Base-by-base conservation (phyloP, 2,888 invertebrate genomes). In the Eupithecia inturbata region DNA sequence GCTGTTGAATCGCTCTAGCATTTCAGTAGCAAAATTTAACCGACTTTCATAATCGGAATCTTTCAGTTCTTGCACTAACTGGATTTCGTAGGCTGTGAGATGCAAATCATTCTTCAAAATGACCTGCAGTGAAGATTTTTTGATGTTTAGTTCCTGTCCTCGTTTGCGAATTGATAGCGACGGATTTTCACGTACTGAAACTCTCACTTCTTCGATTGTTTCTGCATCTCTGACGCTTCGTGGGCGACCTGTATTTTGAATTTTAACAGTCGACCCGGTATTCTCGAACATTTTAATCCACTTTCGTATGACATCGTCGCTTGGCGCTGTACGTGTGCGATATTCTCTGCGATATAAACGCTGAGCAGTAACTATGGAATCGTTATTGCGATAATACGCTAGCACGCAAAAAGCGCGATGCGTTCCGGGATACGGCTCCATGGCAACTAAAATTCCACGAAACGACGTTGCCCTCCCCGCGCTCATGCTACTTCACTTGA, bases 121-220 rank as follows among this genome's bases (percentile, higher is more conserved):
- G n/a, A n/a, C n/a, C n/a, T n/a, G n/a, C n/a, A n/a, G 31, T 31
- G 31, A 31, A 31, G 31, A 31, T 31, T 31, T 31, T 31, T 31
- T 31, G 31, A 31, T 31, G 31, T 31, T 31, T 31, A 31, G 31
- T 31, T 31, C 31, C 31, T 31, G 31, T 31, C 31, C 31, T 31
- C 31, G 31, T 31, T 31, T 31, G 31, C 31, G 31, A 31, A 31
- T 31, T 31, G 31, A 31, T 31, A 31, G 31, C 3, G 31, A 31
- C 31, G 31, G 31, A 78, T 76, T 78, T 78, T 41, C 71, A 69
- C 68, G 74, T 76, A 78, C 76, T 73, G 76, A 78, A 71, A 73
- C 73, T 39, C 74, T 67, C 72, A 79, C 75, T 62, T 68, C 68
- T 62, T 77, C 72, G 70, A 79, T 69, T 73, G 64, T 69, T 66